phyloP scores from a whole-genome alignment of 2,113 vertebrate species.

The Corythaixoides concolor region DNA sequence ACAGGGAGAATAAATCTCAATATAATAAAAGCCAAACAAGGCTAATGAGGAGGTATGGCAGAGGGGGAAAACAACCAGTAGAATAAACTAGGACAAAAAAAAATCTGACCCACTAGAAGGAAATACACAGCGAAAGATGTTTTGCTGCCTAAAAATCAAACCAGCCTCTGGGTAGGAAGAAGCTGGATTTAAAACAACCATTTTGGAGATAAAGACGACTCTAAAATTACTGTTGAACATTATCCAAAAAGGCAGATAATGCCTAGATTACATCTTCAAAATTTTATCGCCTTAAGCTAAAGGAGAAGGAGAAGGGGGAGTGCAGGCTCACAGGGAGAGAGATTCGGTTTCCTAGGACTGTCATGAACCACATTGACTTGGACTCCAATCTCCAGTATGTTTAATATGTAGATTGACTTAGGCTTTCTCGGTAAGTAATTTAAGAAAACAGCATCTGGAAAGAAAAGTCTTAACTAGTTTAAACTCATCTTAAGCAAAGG shows the following conservation, averaged over 20 bases:
- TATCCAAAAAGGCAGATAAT: slow-evolving; percentile 56
- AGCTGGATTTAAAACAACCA: slow-evolving; percentile 6
- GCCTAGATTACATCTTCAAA: slow-evolving; percentile 45
- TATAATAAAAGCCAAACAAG: not conserved
- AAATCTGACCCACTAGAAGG: not conserved
- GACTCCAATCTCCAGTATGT: not conserved
- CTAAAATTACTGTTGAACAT: slow-evolving; percentile 51
- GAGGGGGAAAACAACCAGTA: not conserved
- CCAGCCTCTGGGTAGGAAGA: not conserved
- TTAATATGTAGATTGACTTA: slow-evolving; percentile 31
- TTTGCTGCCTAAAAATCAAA: not conserved
- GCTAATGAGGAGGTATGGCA: not conserved
- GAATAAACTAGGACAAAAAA: not conserved
- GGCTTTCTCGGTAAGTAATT: slow-evolving; percentile 32
- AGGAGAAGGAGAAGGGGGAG: not conserved
- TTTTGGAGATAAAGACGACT: slow-evolving; percentile 26
- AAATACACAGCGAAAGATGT: not conserved
- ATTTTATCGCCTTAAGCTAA: slow-evolving; percentile 34
- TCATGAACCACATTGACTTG: not conserved
- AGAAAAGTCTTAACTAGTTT: slow-evolving; percentile 13
- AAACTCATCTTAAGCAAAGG: slow-evolving; percentile 22
- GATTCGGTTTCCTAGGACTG: not conserved
- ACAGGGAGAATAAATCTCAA: not conserved
- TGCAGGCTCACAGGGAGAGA: not conserved
- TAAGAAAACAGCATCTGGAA: slow-evolving; percentile 35